A percentile compares a stretch with the other conserved stretches of the same genome.
Conservation (phyloP, 2,797 vertebrate genomes). For the Salarias fasciatus region DNA sequence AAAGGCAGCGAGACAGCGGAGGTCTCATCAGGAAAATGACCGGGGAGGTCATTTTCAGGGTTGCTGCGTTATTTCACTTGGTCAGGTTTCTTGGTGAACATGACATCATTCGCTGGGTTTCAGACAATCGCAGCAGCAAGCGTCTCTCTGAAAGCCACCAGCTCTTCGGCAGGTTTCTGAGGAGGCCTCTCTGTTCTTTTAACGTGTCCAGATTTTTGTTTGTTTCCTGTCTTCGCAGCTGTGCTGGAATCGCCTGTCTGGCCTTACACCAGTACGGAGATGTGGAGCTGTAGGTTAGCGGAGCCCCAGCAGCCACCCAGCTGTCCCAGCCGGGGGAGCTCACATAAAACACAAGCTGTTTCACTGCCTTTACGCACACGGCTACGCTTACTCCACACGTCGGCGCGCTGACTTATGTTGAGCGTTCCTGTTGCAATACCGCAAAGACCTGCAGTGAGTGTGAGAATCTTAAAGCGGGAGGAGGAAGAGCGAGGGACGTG, state of each 20-base stretch:
- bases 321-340: constrained; percentile 61
- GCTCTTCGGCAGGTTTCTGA: constrained; percentile 27
- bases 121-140: constrained; percentile 17
- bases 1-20: constrained; percentile 60
- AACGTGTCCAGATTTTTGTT: constrained; percentile 29
- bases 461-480: constrained; percentile 46
- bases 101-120: constrained; percentile 47
- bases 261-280: constrained; percentile 57
- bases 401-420: constrained; percentile 51
- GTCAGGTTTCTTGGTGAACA: constrained; percentile 40
- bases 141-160: constrained; percentile 22
- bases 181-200: constrained; percentile 14
- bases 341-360: constrained; percentile 76
- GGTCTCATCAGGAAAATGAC: constrained; percentile 69
- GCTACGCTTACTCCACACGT: constrained; percentile 60
- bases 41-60: constrained; percentile 51
- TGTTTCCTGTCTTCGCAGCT: constrained; percentile 48
- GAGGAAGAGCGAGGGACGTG: constrained; percentile 23
- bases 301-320: constrained; percentile 61
- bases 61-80: constrained; percentile 55
- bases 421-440: constrained; percentile 60
- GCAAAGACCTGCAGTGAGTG: constrained; percentile 38
- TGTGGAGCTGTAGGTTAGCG: constrained; percentile 53
- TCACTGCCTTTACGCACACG: constrained; percentile 66
- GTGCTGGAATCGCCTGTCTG: constrained; percentile 51